Conservation (phyloP, 2,888 invertebrate species). For the Caenorhabditis sp. region DNA sequence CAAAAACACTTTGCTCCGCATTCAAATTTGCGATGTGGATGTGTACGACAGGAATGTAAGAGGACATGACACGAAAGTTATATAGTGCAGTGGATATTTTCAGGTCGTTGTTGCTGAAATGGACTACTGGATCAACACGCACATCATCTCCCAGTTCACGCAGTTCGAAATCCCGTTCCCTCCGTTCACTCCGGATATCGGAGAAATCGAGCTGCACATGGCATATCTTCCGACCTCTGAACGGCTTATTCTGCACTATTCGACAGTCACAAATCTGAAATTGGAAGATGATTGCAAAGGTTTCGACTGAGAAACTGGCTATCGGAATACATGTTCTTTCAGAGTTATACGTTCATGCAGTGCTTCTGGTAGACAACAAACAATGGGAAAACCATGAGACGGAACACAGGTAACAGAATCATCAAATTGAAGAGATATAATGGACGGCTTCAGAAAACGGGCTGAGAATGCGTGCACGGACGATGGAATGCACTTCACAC, state of each 20-base stretch:
- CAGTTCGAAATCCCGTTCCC: slow-evolving; percentile 65
- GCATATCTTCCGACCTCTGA: slow-evolving; percentile 64
- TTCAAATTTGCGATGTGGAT: slow-evolving; percentile 70
- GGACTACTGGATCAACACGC: slow-evolving; percentile 65
- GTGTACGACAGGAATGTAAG: slow-evolving; percentile 58
- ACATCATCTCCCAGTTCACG: slow-evolving; percentile 59
- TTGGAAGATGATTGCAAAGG: slow-evolving; percentile 41
- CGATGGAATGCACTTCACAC: slow-evolving; percentile 59
- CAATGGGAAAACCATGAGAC: slow-evolving; percentile 43
- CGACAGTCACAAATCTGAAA: slow-evolving; percentile 64
- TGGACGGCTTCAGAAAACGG: slow-evolving; percentile 20
- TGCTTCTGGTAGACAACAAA: slow-evolving; percentile 34
- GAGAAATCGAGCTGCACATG: slow-evolving; percentile 67
- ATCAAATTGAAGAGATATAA: too few species aligned
- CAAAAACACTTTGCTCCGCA: slow-evolving; percentile 62
- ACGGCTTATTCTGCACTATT: slow-evolving; percentile 58
- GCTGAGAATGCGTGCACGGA: slow-evolving; percentile 52
- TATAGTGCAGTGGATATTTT: too few species aligned
- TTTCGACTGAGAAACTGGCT: neutral
- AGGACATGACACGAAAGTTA: too few species aligned
- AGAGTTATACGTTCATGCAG: slow-evolving; percentile 50
- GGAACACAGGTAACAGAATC: slow-evolving; percentile 18
- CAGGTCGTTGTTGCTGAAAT: slow-evolving; percentile 65
- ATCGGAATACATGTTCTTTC: neutral
- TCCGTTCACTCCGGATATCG: slow-evolving; percentile 64